Conservation (phyloP, 2,888 invertebrate genomes). For the Synanthedon vespiformis region DNA sequence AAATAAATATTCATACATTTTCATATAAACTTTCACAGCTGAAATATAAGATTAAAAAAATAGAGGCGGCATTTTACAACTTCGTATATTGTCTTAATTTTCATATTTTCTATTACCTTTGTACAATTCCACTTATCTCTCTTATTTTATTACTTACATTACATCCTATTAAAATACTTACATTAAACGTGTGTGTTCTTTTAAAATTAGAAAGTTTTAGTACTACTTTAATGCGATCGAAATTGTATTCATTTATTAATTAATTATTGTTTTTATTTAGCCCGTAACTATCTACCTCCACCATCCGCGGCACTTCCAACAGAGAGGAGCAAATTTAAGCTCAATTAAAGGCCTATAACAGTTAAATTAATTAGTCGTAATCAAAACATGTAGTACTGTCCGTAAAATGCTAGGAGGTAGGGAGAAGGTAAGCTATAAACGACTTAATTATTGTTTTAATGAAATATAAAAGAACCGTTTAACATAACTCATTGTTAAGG, state of each 20-base stretch:
- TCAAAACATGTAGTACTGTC: not conserved
- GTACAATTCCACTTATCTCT: no score
- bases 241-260: not conserved
- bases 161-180: no score
- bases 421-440: conserved; percentile 14
- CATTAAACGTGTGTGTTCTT: conserved; percentile 14
- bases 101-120: no score
- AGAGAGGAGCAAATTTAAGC: conserved; percentile 47
- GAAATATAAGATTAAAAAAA: no score
- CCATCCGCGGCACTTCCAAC: conserved; percentile 43
- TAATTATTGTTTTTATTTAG: conserved; percentile 1
- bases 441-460: conserved; percentile 36
- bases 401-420: conserved; percentile 2
- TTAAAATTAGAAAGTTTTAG: conserved; percentile 34
- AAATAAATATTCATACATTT: no score
- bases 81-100: no score
- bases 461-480: conserved; percentile 24
- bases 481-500: conserved; percentile 32
- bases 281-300: conserved; percentile 27
- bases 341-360: conserved; percentile 37
- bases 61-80: no score
- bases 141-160: no score
- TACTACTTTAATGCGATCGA: conserved; percentile 13
- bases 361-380: not conserved
- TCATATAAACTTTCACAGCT: no score